These are phyloP conservation scores for Galleria mellonella DNA, from an alignment of 1,140 invertebrate species.

Conservation along the genomic window DNA sequence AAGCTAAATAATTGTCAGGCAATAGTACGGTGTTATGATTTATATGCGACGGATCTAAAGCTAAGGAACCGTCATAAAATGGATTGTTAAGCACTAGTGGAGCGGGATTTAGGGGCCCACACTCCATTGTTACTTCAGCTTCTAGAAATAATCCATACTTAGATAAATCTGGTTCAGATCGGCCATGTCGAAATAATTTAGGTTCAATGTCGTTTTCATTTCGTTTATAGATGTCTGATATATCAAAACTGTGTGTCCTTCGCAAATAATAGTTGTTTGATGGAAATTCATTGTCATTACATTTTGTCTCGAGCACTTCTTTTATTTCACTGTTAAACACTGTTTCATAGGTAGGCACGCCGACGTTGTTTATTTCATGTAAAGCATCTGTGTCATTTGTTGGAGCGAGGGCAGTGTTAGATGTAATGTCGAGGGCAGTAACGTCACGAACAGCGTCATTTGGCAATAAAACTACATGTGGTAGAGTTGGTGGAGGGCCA, in stretches of 20 bases:
- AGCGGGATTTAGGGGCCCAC: slow-evolving; percentile 34
- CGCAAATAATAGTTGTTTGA: slow-evolving; percentile 28
- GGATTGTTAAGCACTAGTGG: slow-evolving; percentile 69
- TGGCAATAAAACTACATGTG: slow-evolving; percentile 49
- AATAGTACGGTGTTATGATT: slow-evolving; percentile 45
- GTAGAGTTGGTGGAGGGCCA: slow-evolving; percentile 49
- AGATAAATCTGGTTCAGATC: slow-evolving; percentile 64
- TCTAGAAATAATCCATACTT: slow-evolving; percentile 57
- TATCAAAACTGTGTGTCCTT: slow-evolving; percentile 61
- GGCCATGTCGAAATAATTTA: slow-evolving; percentile 26
- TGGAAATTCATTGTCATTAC: slow-evolving; percentile 17
- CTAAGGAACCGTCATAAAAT: slow-evolving; percentile 65
- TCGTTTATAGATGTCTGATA: slow-evolving; percentile 45
- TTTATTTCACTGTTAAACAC: slow-evolving; percentile 19
- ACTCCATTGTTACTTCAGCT: slow-evolving; percentile 46
- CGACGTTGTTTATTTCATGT: slow-evolving; percentile 66
- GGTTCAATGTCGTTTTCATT: slow-evolving; percentile 28
- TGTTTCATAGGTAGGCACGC: slow-evolving; percentile 47
- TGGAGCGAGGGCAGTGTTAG: slow-evolving; percentile 28
- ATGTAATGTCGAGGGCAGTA: slow-evolving; percentile 18
- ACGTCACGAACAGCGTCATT: slow-evolving; percentile 24
- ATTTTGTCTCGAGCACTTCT: slow-evolving; percentile 6
- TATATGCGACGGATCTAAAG: slow-evolving; percentile 39
- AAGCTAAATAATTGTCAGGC: slow-evolving; percentile 67
- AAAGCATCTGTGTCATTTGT: slow-evolving; percentile 44